Evolutionary conservation across 2,888 invertebrate genomes (phyloP), one percentile per base, ranked within the genome.

Genomic region (Serripes groenlandicus): DNA sequence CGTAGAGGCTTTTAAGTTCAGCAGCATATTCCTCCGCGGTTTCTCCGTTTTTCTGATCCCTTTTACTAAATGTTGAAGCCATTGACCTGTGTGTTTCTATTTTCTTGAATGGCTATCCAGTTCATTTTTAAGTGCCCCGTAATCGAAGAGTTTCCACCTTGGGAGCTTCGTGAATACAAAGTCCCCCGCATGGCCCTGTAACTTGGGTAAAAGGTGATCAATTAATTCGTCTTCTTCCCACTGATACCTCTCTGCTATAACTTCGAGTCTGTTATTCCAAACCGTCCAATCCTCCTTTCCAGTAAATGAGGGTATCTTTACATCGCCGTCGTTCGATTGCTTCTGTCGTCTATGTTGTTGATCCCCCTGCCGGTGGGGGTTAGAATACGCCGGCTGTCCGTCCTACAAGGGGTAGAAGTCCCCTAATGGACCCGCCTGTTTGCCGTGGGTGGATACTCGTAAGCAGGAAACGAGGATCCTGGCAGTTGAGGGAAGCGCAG

Each of bases 111-210:
- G 81, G 15, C 68, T 75, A 15, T 77, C 62, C n/a, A 86, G 32
- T 64, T 88, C 81, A 4, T 35, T 73, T 1, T 83, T 54, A 0
- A 88, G 74, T 4, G 11, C 71, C 0, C 42, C 28, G 42, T 80
- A 86, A 30, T 76, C 34, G n/a, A 15, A 28, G 3, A 73, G 62
- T 0, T 58, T 18, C 11, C 52, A 15, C 7, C 23, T 28, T 5
- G 76, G 35, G 18, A 86, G 71, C 58, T 86, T 75, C 0, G 66
- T 68, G 60, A 73, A 87, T 1, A 83, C 85, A 76, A 83, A 86
- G 11, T 83, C 77, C 0, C 74, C 87, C 5, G 81, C 87, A 26
- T 34, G 60, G 21, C 83, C 83, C 34, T 87, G 74, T 15, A 85
- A 23, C 49, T 74, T 74, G 2, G 87, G 80, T 9, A 85, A 26